Conservation (phyloP, 2,113 vertebrate genomes). For the Cynocephalus volans region DNA sequence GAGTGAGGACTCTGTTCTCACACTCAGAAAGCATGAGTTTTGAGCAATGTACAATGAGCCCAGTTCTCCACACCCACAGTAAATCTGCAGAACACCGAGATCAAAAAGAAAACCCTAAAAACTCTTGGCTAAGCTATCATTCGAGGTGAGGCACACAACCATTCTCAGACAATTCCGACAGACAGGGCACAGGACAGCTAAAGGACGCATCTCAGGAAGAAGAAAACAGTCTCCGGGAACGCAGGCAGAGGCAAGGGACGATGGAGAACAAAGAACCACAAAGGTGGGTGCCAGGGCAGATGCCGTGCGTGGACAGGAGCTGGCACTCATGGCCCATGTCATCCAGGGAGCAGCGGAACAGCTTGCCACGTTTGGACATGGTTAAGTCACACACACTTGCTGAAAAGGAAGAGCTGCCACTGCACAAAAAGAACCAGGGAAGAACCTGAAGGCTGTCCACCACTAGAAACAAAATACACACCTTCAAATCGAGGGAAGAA, state of each 20-base stretch:
- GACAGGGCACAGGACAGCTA: background rate
- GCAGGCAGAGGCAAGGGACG: no score
- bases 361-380: background rate
- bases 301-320: no score
- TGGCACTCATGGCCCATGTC: background rate
- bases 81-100: background rate
- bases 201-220: background rate
- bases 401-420: background rate
- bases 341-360: background rate
- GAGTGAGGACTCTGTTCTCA: background rate
- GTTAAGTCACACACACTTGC: background rate
- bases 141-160: rapidly evolving
- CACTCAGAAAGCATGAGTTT: background rate
- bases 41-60: rapidly evolving
- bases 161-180: background rate
- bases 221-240: background rate
- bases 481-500: rapidly evolving
- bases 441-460: no score
- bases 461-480: rapidly evolving
- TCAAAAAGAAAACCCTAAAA: background rate
- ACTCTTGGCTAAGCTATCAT: rapidly evolving
- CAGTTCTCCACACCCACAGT: rapidly evolving
- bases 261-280: no score
- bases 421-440: background rate
- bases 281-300: no score